Evolutionary conservation across 2,888 invertebrate species (phyloP).

Genomic region (Tribolium freemani): DNA sequence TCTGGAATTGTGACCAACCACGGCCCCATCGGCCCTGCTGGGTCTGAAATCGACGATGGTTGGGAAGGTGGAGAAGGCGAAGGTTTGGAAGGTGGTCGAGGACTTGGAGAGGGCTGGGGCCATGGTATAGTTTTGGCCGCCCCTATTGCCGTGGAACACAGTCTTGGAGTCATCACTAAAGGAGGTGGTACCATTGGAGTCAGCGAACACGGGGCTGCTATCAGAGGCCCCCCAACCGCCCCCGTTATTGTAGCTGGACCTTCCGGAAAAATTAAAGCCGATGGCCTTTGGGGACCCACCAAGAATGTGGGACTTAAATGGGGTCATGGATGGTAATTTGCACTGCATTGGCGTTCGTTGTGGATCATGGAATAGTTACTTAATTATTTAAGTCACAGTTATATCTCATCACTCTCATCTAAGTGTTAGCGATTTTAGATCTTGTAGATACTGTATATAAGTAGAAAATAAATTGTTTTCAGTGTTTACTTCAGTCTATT

Average conservation of each 20-base stretch:
- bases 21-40: slow-evolving; percentile 40
- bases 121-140: slow-evolving; percentile 33
- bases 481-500: too few relatives aligned
- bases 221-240: slow-evolving; percentile 58
- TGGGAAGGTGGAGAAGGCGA: background rate
- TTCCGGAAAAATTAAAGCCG: slow-evolving; percentile 56
- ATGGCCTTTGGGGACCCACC: slow-evolving; percentile 57
- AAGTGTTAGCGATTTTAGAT: too few relatives aligned
- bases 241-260: slow-evolving; percentile 57
- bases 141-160: slow-evolving; percentile 27
- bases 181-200: slow-evolving; percentile 53
- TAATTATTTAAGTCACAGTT: background rate
- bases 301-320: slow-evolving; percentile 35
- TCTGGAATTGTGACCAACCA: slow-evolving; percentile 38
- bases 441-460: too few relatives aligned
- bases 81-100: slow-evolving; percentile 18
- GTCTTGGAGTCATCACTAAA: slow-evolving; percentile 30
- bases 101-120: slow-evolving; percentile 36
- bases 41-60: slow-evolving; percentile 44
- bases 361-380: too few relatives aligned
- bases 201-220: slow-evolving; percentile 58
- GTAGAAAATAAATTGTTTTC: too few relatives aligned
- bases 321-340: slow-evolving; percentile 6
- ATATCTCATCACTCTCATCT: background rate
- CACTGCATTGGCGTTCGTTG: background rate